phyloP scores from a whole-genome alignment of 2,888 invertebrate species.

The Polietes domitor region DNA sequence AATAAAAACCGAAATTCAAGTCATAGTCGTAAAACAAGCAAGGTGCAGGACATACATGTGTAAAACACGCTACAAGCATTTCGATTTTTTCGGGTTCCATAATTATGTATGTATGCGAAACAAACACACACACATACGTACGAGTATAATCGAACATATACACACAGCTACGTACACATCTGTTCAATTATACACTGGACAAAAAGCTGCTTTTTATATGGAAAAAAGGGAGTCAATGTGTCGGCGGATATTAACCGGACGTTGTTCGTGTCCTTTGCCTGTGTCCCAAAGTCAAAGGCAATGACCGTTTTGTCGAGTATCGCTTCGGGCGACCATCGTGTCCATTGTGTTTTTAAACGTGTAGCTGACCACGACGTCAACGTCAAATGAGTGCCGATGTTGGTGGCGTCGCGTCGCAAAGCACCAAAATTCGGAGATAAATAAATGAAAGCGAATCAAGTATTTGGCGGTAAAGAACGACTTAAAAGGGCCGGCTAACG shows the following conservation, averaged over 20 bases:
- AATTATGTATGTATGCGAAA: constrained; percentile 61
- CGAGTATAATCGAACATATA: not conserved
- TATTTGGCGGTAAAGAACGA: not conserved
- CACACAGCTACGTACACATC: not conserved
- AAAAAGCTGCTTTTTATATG: not conserved
- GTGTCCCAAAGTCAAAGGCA: not conserved
- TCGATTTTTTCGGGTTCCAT: constrained; percentile 55
- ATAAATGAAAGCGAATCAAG: not conserved
- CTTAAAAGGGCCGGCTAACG: not conserved
- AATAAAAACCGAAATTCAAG: constrained; percentile 61
- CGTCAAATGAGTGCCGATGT: not conserved
- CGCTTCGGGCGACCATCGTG: not conserved
- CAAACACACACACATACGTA: constrained; percentile 19
- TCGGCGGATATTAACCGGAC: constrained; percentile 6
- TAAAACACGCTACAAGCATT: constrained; percentile 58
- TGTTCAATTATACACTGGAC: constrained; percentile 26
- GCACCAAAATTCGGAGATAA: not conserved
- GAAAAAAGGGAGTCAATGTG: constrained; percentile 7
- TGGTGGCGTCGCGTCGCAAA: not conserved
- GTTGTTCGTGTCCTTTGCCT: not conserved
- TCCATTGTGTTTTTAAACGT: not conserved
- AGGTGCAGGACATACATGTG: constrained; percentile 67
- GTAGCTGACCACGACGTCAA: not conserved
- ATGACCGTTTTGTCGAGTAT: constrained; percentile 2
- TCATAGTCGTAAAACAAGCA: constrained; percentile 67